Evolutionary conservation across 1,140 invertebrate species (phyloP).

Genomic region (Wasmannia auropunctata): DNA sequence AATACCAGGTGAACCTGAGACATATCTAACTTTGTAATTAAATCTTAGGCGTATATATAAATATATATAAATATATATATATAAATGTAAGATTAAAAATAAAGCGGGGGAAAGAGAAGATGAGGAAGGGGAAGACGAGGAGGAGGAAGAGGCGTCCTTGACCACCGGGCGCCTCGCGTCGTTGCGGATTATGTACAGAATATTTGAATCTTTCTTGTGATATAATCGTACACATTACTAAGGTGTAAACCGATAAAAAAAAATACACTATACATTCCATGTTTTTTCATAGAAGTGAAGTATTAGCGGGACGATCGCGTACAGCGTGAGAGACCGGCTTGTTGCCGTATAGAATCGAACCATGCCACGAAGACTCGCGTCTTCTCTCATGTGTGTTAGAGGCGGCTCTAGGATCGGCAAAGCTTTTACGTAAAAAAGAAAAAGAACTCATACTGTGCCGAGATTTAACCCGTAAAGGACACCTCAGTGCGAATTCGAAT

Average conservation of each 20-base stretch:
- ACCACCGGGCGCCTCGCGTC: slow-evolving; percentile 77
- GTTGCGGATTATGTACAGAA: slow-evolving; percentile 83
- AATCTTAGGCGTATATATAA: slow-evolving; percentile 79
- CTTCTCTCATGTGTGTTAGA: slow-evolving; percentile 33
- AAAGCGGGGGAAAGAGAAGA: slow-evolving; percentile 65
- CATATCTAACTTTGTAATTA: slow-evolving; percentile 85
- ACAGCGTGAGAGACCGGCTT: slow-evolving; percentile 14
- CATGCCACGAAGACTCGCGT: slow-evolving; percentile 16
- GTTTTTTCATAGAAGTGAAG: slow-evolving; percentile 80
- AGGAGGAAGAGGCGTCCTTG: slow-evolving; percentile 15
- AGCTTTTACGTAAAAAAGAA: slow-evolving; percentile 13
- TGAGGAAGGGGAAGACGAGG: neutral
- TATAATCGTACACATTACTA: slow-evolving; percentile 84
- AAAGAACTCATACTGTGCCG: neutral
- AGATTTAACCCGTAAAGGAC: too few species aligned
- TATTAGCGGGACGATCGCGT: slow-evolving; percentile 66
- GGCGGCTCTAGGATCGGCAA: slow-evolving; percentile 31
- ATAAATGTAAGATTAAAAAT: slow-evolving; percentile 78
- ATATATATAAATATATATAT: slow-evolving; percentile 65
- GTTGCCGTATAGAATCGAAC: slow-evolving; percentile 21
- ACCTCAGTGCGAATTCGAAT: too few species aligned
- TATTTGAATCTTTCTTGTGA: slow-evolving; percentile 86
- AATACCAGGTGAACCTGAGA: slow-evolving; percentile 84
- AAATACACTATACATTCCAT: slow-evolving; percentile 81
- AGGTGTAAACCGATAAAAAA: slow-evolving; percentile 74